phyloP scores from a whole-genome alignment of 1,140 invertebrate genomes.

The Drosophila melanica region DNA sequence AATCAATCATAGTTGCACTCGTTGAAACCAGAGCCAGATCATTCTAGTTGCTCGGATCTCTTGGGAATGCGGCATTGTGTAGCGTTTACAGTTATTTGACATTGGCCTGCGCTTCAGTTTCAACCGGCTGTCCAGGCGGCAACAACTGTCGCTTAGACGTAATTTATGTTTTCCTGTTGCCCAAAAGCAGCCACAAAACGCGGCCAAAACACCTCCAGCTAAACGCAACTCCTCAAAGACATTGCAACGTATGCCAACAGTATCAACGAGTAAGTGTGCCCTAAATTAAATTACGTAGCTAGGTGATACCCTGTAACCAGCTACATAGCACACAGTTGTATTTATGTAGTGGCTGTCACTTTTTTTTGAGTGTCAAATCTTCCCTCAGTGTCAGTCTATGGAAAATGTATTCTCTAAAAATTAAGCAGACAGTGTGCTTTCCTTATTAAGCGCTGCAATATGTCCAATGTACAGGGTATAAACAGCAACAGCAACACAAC shows the following conservation, averaged over 20 bases:
- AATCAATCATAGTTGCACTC: slow-evolving; percentile 72
- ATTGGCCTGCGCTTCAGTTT: slow-evolving; percentile 52
- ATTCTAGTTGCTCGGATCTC: slow-evolving; percentile 26
- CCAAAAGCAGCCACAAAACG: slow-evolving; percentile 47
- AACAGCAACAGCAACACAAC: background rate
- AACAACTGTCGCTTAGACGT: slow-evolving; percentile 69
- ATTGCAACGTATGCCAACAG: slow-evolving; percentile 11
- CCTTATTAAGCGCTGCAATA: too few relatives aligned
- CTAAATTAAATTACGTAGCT: background rate
- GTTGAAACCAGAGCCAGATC: slow-evolving; percentile 28
- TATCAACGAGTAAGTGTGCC: background rate
- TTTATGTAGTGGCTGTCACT: too few relatives aligned
- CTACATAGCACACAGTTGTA: too few relatives aligned
- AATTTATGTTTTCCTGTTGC: slow-evolving; percentile 80
- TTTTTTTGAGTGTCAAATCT: too few relatives aligned
- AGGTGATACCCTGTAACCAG: background rate
- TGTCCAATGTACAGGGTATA: background rate
- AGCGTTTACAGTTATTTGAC: slow-evolving; percentile 69
- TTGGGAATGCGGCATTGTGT: slow-evolving; percentile 46
- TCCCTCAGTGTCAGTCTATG: too few relatives aligned
- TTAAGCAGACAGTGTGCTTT: too few relatives aligned
- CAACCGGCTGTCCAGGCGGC: slow-evolving; percentile 27
- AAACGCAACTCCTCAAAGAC: slow-evolving; percentile 11
- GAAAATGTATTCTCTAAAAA: too few relatives aligned
- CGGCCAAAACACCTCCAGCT: slow-evolving; percentile 40